Base-by-base conservation (phyloP, 2,888 invertebrate genomes). In the Drosophila siamana region DNA sequence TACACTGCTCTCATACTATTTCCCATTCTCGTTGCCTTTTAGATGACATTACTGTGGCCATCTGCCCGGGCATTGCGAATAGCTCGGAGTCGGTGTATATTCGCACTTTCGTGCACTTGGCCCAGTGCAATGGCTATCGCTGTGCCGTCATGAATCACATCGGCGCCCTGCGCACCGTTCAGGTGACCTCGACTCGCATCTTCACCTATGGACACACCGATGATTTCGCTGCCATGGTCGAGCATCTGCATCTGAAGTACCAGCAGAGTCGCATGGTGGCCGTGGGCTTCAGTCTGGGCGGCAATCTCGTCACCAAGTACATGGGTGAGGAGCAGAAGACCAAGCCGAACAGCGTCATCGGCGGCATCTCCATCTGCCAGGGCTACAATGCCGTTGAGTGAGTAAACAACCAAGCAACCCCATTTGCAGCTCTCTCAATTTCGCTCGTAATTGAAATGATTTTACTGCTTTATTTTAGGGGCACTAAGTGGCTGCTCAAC, bases 81-180 rank as follows among this genome's bases (percentile, higher is more conserved):
- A 97, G 97, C 46, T 98, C 98, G 46, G 98, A 98, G 92, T 97
- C 97, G 89, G 96, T 97, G 52, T 98, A 98, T 92, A 97, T 98
- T 70, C 94, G 98, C 70, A 98, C 98, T 15, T 97, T 97, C 92
- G 98, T 98, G 8, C 96, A 97, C 90, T 96, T 97, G 92, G 97
- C 97, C 11, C 97, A 98, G 91, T 96, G 96, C 81, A 96, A 97
- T 91, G 98, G 98, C 1, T 98, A 97, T 93, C 94, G 98, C 73
- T 98, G 98, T 92, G 97, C 97, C 4, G 98, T 98, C 24, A 94
- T 98, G 77, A 98, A 98, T 93, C 98, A 98, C 91, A 95, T 98
- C 71, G 98, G 98, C 9, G 98, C 97, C 4, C 93, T 98, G 54
- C 94, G 95, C 78, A 91, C 96, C 91, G 96, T 98, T 56, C 95